Evolutionary conservation across 2,797 vertebrate species (phyloP).

Genomic region (Myiothlypis coronata): DNA sequence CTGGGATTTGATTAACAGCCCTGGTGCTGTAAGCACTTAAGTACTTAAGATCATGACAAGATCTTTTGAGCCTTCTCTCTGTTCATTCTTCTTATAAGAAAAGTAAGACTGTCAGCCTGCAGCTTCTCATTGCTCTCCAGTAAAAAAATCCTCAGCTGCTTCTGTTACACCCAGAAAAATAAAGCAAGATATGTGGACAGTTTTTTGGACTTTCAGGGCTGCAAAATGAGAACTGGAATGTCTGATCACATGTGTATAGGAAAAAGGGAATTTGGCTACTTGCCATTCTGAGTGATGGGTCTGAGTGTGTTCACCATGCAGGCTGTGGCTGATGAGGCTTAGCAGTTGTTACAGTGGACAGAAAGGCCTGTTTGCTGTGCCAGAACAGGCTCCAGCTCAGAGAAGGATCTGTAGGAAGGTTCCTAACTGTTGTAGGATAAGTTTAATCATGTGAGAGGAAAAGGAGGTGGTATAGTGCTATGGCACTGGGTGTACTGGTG

Average conservation of each 20-base stretch:
- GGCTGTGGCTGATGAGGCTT: not conserved
- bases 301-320: not conserved
- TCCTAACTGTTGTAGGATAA: not conserved
- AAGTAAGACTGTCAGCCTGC: not conserved
- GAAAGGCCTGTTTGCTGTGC: not conserved
- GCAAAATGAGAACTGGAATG: not conserved
- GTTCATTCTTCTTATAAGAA: not conserved
- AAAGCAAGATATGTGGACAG: not conserved
- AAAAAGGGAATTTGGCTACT: not conserved
- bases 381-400: not conserved
- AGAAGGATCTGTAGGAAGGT: not conserved
- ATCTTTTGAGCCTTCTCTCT: not conserved
- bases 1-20: slow-evolving; percentile 23
- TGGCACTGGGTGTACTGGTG: not conserved
- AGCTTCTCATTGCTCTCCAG: not conserved
- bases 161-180: not conserved
- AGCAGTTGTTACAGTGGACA: not conserved
- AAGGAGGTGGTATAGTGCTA: not conserved
- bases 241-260: accelerated
- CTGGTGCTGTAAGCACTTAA: not conserved
- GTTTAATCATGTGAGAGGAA: not conserved
- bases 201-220: not conserved
- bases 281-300: not conserved
- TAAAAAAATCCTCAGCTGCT: not conserved
- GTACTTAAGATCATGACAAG: not conserved